Conservation (phyloP, 2,797 vertebrate genomes). For the Centropyge bicolor region DNA sequence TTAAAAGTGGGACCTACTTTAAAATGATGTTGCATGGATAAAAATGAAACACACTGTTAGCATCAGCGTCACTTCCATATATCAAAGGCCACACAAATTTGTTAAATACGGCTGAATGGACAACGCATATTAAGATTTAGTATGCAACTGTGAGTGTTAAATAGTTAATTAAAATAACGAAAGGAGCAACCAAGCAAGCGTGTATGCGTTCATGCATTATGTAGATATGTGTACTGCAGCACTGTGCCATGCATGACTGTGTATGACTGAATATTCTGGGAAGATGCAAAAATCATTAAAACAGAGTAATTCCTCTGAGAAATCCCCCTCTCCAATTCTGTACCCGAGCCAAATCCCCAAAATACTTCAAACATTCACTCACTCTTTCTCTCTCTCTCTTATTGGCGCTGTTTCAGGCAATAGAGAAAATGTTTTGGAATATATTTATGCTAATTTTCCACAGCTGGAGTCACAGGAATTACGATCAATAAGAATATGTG, state of each 20-base stretch:
- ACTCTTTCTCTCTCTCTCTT: constrained; percentile 38
- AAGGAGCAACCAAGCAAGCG: neutral
- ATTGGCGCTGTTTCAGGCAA: constrained; percentile 62
- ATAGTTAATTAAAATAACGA: neutral
- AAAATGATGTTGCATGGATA: too few species aligned
- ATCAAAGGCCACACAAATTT: neutral
- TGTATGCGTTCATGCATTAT: constrained; percentile 30
- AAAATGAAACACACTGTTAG: too few species aligned
- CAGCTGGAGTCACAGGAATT: constrained; percentile 70
- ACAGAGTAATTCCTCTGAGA: constrained; percentile 61
- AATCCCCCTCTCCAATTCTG: constrained; percentile 49
- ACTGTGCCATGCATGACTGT: constrained; percentile 26
- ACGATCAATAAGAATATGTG: constrained; percentile 62
- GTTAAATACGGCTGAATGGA: neutral
- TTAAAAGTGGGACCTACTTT: too few species aligned
- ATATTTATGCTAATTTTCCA: constrained; percentile 63
- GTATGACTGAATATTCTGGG: constrained; percentile 55
- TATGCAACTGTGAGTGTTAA: neutral
- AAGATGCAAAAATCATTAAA: constrained; percentile 73
- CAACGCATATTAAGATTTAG: neutral
- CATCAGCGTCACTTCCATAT: too few species aligned
- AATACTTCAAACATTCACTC: constrained; percentile 73
- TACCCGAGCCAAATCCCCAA: constrained; percentile 73
- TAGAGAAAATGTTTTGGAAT: constrained; percentile 66
- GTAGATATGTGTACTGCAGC: constrained; percentile 14